Base-by-base conservation (phyloP, 2,113 vertebrate genomes). In the Phycodurus eques region DNA sequence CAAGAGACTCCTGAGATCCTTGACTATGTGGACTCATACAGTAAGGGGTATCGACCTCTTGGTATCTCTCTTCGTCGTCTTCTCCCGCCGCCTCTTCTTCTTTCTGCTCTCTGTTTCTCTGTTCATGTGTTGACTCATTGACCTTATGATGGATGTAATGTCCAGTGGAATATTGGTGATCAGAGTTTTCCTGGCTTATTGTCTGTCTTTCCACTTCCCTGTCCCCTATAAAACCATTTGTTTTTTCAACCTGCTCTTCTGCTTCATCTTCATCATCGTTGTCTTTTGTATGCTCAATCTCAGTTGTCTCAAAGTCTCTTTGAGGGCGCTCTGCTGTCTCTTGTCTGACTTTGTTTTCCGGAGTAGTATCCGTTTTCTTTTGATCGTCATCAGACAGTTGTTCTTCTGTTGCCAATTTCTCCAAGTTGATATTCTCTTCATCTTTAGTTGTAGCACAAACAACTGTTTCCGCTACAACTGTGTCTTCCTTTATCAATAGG, bases 111-210 rank as follows among this genome's bases (percentile, higher is more conserved):
- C 89, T 92, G 8, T 88, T 88, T 0, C 89, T 93, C 0, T 93
- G 91, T 0, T 92, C 90, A 0, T 92, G 92, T 0, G 91, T 90
- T 0, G 83, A 84, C 0, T 94, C 94, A 0, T 93, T 91, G 78
- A 81, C 75, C 71, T 86, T 86, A 56, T 86, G 86, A 54, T 88
- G 80, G 79, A 84, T 88, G 65, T 90, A 91, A 77, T 91, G 90
- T 44, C 92, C 93, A 43, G 91, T 93, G 69, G 91, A 93, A 84
- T 94, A 94, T 63, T 92, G 92, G 72, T 94, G 93, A 68, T 94
- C 91, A 8, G 88, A 90, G 78, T 92, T 93, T 76, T 91, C 87
- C 85, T 90, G 92, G 57, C 70, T 85, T 1, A 85, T 67, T 42
- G 78, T 74, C 59, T 82, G 89, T 54, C 80, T 85, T 49, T 85